Percentiles rank a stretch among this genome's conserved stretches.
These are phyloP conservation scores for Aplodontia rufa DNA, from an alignment of 2,113 vertebrate species.

Conservation along the genomic window DNA sequence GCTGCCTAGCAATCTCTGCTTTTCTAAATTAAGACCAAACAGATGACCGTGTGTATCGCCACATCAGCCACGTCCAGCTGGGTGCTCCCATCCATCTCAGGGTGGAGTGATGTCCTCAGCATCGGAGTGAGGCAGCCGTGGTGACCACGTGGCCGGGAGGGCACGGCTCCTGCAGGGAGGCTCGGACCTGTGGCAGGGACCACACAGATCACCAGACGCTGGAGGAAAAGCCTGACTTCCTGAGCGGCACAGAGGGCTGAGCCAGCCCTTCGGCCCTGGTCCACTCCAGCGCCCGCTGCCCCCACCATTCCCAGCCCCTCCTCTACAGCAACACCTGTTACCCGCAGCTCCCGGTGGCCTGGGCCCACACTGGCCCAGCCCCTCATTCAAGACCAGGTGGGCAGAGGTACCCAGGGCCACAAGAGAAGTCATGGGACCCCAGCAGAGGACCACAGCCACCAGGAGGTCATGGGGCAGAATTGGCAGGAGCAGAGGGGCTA, in stretches of 20 bases:
- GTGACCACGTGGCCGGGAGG: background rate
- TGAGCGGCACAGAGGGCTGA: fast-evolving
- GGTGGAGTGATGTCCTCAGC: background rate
- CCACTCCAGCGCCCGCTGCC: too few species aligned
- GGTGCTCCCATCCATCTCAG: slow-evolving; percentile 30
- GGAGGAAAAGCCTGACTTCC: too few species aligned
- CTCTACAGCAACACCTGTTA: background rate
- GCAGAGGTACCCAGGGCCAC: too few species aligned
- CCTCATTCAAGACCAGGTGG: background rate
- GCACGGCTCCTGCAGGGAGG: fast-evolving
- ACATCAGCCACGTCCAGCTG: background rate
- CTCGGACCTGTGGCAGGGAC: background rate
- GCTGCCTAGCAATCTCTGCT: slow-evolving; percentile 46
- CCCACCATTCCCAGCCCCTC: too few species aligned
- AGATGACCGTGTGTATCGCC: slow-evolving; percentile 34
- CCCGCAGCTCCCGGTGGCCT: background rate
- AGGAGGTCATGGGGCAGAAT: background rate
- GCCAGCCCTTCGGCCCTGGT: too few species aligned
- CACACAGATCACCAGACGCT: fast-evolving
- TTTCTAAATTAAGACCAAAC: slow-evolving; percentile 76
- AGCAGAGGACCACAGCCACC: background rate
- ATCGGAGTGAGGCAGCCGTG: background rate
- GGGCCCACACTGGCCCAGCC: too few species aligned
- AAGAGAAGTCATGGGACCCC: background rate
- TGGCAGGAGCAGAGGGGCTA: too few species aligned